Percentiles rank a stretch among this genome's conserved stretches.
Conservation (phyloP, 2,888 invertebrate genomes). For the Aleiodes alternator region DNA sequence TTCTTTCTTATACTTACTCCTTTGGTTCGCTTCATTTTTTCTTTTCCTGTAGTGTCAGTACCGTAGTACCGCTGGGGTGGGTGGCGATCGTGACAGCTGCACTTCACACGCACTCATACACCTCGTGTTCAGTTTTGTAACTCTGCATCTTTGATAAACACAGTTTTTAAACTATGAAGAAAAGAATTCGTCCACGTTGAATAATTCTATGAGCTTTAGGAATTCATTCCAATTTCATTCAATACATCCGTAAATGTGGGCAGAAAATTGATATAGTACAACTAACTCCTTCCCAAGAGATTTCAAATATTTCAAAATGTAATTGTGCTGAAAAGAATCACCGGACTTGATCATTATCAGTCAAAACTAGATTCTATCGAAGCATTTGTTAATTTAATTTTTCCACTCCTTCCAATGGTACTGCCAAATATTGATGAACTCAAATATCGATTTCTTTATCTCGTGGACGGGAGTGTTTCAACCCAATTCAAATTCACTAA, state of each 20-base stretch:
- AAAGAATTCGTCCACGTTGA: no score
- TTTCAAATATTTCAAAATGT: no score
- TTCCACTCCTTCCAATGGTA: neutral
- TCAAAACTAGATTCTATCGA: neutral
- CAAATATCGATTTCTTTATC: neutral
- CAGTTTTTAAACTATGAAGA: neutral
- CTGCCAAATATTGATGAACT: neutral
- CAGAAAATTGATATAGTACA: no score
- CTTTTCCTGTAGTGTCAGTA: constrained; percentile 25
- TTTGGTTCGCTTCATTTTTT: constrained; percentile 16
- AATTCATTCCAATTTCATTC: neutral
- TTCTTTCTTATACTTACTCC: constrained; percentile 40
- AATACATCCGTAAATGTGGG: no score
- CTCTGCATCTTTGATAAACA: constrained; percentile 23
- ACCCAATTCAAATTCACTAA: no score
- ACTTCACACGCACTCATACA: constrained; percentile 48
- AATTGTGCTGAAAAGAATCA: no score
- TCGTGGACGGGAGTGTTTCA: no score
- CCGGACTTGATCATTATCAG: no score
- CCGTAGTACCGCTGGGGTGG: constrained; percentile 49
- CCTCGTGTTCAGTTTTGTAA: constrained; percentile 21
- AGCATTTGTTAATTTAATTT: neutral
- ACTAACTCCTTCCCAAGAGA: no score
- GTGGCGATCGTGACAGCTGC: constrained; percentile 52
- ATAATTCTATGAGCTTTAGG: no score